phyloP scores from a whole-genome alignment of 2,113 vertebrate species.

The Pollimyrus isidori region DNA sequence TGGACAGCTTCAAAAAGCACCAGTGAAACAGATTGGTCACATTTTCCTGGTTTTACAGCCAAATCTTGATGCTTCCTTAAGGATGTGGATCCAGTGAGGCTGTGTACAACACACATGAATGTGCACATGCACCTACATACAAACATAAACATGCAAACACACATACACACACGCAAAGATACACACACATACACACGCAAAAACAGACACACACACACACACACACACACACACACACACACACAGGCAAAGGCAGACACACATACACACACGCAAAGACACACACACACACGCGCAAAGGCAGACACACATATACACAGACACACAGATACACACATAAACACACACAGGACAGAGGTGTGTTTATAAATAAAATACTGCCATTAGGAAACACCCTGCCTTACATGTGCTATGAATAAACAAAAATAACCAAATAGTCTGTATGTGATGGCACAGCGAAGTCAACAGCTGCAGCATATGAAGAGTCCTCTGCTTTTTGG shows the following conservation, averaged over 20 bases:
- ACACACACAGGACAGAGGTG: conserved; percentile 19
- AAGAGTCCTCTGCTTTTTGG: conserved; percentile 7
- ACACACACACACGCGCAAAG: neutral
- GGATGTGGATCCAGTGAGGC: neutral
- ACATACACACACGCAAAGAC: neutral
- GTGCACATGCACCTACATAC: conserved; percentile 17
- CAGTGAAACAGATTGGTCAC: neutral
- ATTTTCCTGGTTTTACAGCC: conserved; percentile 7
- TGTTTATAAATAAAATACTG: conserved; percentile 25
- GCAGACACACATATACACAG: neutral
- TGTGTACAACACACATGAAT: conserved; percentile 22
- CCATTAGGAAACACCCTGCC: conserved; percentile 15
- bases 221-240: neutral
- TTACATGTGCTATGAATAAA: neutral
- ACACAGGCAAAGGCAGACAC: neutral
- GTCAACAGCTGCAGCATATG: neutral
- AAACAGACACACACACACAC: neutral
- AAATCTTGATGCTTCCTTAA: conserved; percentile 7
- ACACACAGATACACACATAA: neutral
- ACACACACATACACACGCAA: too few relatives aligned
- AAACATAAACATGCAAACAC: conserved; percentile 18
- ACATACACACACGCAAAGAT: neutral
- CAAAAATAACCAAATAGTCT: neutral
- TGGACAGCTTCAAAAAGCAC: neutral
- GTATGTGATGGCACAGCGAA: neutral